Percentiles rank a stretch among this genome's conserved stretches.
phyloP scores from a whole-genome alignment of 2,888 invertebrate species.

The Calliopum simillimum region DNA sequence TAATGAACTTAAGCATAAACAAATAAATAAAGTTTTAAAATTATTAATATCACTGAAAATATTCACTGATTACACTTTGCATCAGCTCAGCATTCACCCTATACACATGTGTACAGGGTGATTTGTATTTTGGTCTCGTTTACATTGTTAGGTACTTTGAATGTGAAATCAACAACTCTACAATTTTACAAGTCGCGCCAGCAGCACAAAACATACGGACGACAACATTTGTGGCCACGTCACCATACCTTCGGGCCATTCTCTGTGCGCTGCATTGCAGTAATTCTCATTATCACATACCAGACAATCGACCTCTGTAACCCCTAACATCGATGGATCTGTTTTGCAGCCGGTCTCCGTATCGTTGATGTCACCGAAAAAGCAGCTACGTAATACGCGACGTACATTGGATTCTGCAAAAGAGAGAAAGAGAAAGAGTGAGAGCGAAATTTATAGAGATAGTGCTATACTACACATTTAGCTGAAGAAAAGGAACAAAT shows the following conservation, averaged over 20 bases:
- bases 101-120: too few species aligned
- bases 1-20: too few species aligned
- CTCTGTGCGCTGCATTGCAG: constrained; percentile 51
- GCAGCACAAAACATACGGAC: constrained; percentile 23
- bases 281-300: constrained; percentile 57
- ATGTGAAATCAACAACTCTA: background rate
- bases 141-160: background rate
- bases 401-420: constrained; percentile 53
- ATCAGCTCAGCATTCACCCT: background rate
- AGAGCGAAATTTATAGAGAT: background rate
- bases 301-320: constrained; percentile 53
- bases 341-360: constrained; percentile 56
- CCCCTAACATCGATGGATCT: constrained; percentile 53
- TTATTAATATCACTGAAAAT: too few species aligned
- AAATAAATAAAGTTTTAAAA: too few species aligned
- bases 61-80: too few species aligned
- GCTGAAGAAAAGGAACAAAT: too few species aligned
- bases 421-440: background rate
- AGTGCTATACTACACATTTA: background rate
- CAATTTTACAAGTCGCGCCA: constrained; percentile 30
- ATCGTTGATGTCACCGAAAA: constrained; percentile 59
- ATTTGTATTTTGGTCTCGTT: too few species aligned
- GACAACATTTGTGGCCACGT: constrained; percentile 19
- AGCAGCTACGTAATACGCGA: constrained; percentile 57
- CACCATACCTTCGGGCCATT: constrained; percentile 12